These are phyloP conservation scores for Pollenia amentaria DNA, from an alignment of 2,888 invertebrate species.

Conservation along the genomic window DNA sequence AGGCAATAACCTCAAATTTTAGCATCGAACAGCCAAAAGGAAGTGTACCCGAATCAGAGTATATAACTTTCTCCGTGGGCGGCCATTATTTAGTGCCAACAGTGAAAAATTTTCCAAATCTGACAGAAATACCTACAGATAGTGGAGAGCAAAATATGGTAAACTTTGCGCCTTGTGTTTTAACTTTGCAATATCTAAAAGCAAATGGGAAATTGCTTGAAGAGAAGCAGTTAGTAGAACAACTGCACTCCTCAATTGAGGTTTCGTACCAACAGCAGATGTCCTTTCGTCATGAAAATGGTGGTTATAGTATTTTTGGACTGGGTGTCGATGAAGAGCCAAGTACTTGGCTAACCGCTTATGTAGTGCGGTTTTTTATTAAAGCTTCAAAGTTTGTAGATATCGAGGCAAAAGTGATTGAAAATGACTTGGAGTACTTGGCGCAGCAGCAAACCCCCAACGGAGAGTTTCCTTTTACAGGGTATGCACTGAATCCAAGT, in stretches of 20 bases:
- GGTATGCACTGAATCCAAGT: conserved; percentile 86
- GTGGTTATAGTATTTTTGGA: conserved; percentile 92
- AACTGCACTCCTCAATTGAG: conserved; percentile 83
- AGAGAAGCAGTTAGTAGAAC: conserved; percentile 78
- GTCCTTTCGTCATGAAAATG: conserved; percentile 89
- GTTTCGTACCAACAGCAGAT: conserved; percentile 90
- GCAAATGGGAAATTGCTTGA: conserved; percentile 77
- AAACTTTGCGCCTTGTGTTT: conserved; percentile 95
- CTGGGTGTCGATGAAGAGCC: conserved; percentile 86
- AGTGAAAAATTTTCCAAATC: conserved; percentile 88
- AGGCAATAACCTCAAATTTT: conserved; percentile 16
- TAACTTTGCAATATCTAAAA: conserved; percentile 93
- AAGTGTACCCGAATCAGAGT: conserved; percentile 86
- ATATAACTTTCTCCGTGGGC: conserved; percentile 85
- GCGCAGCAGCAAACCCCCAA: conserved; percentile 9
- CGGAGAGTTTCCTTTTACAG: conserved; percentile 86
- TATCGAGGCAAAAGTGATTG: conserved; percentile 81
- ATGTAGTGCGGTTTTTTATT: conserved; percentile 91
- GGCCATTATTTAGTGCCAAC: conserved; percentile 86
- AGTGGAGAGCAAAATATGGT: conserved; percentile 97
- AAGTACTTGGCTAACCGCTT: conserved; percentile 93
- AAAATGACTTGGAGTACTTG: conserved; percentile 53
- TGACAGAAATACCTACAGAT: conserved; percentile 92
- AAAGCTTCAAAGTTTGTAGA: conserved; percentile 89
- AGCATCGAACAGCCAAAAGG: conserved; percentile 87